Evolutionary conservation across 1,140 invertebrate species (phyloP).

Genomic region (Capitella teleta): DNA sequence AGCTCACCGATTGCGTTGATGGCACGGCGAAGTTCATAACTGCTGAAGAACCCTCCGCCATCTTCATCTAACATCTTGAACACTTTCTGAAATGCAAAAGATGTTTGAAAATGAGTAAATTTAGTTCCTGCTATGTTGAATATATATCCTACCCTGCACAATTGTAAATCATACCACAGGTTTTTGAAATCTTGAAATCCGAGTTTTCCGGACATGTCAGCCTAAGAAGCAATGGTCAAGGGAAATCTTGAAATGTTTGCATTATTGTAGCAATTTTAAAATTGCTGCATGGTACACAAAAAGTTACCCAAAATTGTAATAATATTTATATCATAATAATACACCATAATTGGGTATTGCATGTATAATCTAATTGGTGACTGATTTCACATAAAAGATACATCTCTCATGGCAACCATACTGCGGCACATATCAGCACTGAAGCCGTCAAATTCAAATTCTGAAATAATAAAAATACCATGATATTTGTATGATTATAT

Average conservation of each 20-base stretch:
- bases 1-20: conserved; percentile 44
- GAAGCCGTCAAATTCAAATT: conserved; percentile 71
- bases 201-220: conserved; percentile 80
- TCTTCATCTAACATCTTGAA: conserved; percentile 73
- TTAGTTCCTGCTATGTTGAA: no score
- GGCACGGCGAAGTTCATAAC: conserved; percentile 68
- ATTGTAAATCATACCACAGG: conserved; percentile 72
- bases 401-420: conserved; percentile 94
- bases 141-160: conserved; percentile 69
- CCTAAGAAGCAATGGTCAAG: no score
- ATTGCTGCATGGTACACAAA: no score
- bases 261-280: no score
- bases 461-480: conserved; percentile 51
- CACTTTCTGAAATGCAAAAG: conserved; percentile 57
- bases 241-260: no score
- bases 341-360: no score
- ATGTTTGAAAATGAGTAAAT: no score
- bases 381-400: conserved; percentile 38
- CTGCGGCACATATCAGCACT: conserved; percentile 82
- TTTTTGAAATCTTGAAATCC: conserved; percentile 86
- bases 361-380: no score
- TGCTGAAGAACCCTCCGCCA: conserved; percentile 62
- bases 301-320: background rate
- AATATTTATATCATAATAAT: background rate
- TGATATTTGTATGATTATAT: no score